Evolutionary conservation across 2,113 vertebrate genomes (phyloP).

Genomic region (Isurus oxyrinchus): DNA sequence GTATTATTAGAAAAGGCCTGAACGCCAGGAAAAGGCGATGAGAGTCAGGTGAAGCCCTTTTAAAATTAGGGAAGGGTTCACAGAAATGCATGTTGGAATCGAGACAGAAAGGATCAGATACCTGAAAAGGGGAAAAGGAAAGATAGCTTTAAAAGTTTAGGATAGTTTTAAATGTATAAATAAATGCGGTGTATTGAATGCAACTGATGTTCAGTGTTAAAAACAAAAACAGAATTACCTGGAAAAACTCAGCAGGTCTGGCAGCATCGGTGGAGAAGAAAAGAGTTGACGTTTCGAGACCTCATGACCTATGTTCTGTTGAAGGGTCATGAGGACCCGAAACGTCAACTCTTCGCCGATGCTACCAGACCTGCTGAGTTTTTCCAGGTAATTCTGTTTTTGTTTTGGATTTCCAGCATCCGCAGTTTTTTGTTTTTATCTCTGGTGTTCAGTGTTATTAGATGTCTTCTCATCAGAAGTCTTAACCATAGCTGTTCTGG

Average conservation of each 20-base stretch:
- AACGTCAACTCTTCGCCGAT: too few relatives aligned
- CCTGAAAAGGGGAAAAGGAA: not conserved
- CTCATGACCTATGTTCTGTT: too few relatives aligned
- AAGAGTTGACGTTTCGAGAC: too few relatives aligned
- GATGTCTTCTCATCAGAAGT: not conserved
- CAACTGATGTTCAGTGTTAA: not conserved
- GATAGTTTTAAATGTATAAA: not conserved
- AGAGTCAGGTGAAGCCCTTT: not conserved
- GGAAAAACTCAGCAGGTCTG: too few relatives aligned
- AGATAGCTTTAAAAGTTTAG: not conserved
- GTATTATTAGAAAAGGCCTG: not conserved
- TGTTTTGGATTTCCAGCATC: too few relatives aligned
- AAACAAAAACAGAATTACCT: too few relatives aligned
- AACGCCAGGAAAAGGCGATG: not conserved
- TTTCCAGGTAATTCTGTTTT: too few relatives aligned
- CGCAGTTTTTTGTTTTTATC: too few relatives aligned
- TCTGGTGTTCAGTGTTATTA: not conserved
- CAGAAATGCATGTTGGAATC: not conserved
- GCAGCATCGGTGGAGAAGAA: too few relatives aligned
- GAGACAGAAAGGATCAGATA: not conserved
- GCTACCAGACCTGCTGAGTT: too few relatives aligned
- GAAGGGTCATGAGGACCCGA: too few relatives aligned
- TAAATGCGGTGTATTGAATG: not conserved
- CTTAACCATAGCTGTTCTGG: not conserved
- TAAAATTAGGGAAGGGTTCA: not conserved